These are phyloP conservation scores for Cercopithecus mona DNA, from an alignment of 2,113 vertebrate species.

Conservation along the genomic window DNA sequence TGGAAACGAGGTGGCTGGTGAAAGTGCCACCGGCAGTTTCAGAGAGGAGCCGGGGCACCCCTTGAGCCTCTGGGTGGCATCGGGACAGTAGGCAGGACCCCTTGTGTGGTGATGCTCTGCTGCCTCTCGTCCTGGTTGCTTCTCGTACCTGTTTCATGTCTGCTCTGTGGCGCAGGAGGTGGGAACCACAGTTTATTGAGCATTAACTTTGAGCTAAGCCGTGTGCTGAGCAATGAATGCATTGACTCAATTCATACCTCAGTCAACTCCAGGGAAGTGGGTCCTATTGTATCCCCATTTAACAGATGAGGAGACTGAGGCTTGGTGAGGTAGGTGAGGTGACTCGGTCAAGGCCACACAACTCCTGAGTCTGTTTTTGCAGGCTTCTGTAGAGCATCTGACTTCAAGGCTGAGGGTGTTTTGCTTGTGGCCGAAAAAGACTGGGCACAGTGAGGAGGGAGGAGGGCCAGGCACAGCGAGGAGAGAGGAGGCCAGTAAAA, in stretches of 20 bases:
- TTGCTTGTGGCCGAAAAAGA: not conserved
- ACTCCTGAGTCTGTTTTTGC: not conserved
- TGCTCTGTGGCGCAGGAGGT: not conserved
- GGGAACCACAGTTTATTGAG: not conserved
- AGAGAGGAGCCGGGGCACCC: not conserved
- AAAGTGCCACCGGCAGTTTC: not conserved
- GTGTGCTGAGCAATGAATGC: not conserved
- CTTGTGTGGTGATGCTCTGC: rapidly evolving
- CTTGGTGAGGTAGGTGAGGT: not conserved
- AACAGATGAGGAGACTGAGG: not conserved
- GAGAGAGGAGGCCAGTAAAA: not conserved
- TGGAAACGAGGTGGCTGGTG: not conserved
- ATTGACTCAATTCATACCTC: not conserved
- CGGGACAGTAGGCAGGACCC: not conserved
- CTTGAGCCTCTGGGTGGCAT: not conserved
- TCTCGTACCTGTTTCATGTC: not conserved
- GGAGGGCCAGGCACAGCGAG: rapidly evolving
- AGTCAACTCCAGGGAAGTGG: not conserved
- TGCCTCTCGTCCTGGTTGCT: rapidly evolving
- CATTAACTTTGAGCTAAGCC: not conserved
- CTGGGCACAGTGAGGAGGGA: rapidly evolving
- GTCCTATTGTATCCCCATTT: not conserved
- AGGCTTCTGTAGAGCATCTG: not conserved
- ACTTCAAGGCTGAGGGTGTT: not conserved
- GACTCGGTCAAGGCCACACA: not conserved